Evolutionary conservation across 2,888 invertebrate genomes (phyloP).

Genomic region (Eulithis testata): DNA sequence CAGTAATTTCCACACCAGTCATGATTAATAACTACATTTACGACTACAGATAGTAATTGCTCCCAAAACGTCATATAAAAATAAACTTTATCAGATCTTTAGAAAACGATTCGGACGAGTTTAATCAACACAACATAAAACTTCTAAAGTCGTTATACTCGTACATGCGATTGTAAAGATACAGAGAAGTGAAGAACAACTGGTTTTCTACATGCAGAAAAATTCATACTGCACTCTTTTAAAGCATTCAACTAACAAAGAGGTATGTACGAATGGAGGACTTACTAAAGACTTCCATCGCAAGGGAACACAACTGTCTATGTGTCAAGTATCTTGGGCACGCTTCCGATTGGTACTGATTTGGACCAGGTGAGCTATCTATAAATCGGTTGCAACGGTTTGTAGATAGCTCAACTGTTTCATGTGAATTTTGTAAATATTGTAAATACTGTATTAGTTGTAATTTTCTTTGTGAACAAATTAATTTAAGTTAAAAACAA

Average conservation of each 20-base stretch:
- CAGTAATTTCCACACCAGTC: conserved; percentile 20
- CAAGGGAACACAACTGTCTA: too few species aligned
- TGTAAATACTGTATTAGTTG: too few species aligned
- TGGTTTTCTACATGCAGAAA: conserved; percentile 1
- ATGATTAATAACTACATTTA: conserved; percentile 31
- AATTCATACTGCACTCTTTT: not conserved
- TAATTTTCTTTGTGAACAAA: too few species aligned
- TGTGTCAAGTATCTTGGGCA: too few species aligned
- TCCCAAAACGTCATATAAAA: conserved; percentile 36
- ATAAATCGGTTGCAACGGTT: too few species aligned
- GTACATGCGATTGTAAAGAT: conserved; percentile 40
- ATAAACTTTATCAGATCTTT: conserved; percentile 37
- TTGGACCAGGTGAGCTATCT: too few species aligned
- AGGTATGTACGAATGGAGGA: too few species aligned
- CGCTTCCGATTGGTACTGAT: too few species aligned
- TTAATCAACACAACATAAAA: conserved; percentile 43
- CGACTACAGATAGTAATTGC: conserved; percentile 29
- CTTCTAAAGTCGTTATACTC: conserved; percentile 30
- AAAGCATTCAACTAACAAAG: not conserved
- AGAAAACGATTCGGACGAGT: conserved; percentile 30
- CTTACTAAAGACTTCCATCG: too few species aligned
- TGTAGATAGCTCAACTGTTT: too few species aligned
- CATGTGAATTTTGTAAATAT: too few species aligned
- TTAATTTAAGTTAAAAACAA: too few species aligned
- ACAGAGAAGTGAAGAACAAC: conserved; percentile 34